phyloP scores from a whole-genome alignment of 2,113 vertebrate species.

The Promerops cafer region DNA sequence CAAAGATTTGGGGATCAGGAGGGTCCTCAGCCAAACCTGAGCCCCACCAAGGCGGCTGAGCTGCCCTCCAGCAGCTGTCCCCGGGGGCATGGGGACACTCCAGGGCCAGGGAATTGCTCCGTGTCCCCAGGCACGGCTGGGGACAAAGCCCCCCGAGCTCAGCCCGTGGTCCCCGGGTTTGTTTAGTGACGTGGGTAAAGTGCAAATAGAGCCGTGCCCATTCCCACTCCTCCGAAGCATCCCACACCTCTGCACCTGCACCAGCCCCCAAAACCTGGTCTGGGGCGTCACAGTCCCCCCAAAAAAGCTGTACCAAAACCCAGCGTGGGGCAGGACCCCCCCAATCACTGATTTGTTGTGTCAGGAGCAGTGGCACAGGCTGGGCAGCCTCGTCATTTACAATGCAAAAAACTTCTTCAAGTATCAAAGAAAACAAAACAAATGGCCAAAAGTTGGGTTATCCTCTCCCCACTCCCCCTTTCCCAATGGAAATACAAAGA shows the following conservation, averaged over 20 bases:
- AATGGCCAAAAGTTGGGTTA: conserved; percentile 18
- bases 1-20: background rate
- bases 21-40: background rate
- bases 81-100: fast-evolving
- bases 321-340: background rate
- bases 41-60: background rate
- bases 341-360: fast-evolving
- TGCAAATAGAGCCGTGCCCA: conserved; percentile 7
- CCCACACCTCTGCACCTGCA: background rate
- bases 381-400: background rate
- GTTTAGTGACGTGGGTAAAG: background rate
- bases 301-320: background rate
- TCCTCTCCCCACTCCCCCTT: background rate
- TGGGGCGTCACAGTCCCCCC: background rate
- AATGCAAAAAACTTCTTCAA: conserved; percentile 48
- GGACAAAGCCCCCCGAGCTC: background rate
- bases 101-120: background rate
- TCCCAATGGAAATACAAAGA: conserved; percentile 22
- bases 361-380: background rate
- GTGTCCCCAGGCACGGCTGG: background rate
- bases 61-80: background rate
- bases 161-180: background rate
- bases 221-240: background rate
- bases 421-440: conserved; percentile 33
- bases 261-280: background rate